Conservation (phyloP, 1,140 invertebrate species). For the Pomphorhynchus laevis region DNA sequence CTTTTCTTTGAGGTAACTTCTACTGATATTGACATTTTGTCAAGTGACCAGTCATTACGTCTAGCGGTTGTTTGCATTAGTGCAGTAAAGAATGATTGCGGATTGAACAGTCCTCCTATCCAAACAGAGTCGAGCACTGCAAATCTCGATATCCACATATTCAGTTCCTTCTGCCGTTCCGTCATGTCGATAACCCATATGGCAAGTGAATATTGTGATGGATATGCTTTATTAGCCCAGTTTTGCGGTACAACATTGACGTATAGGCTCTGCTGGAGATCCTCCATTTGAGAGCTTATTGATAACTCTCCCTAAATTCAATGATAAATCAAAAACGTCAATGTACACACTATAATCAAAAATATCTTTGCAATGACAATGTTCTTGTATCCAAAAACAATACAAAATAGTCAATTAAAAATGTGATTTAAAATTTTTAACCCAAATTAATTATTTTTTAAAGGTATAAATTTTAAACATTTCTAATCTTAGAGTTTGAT, state of each 20-base stretch:
- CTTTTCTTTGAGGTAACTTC: constrained; percentile 74
- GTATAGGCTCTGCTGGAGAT: constrained; percentile 50
- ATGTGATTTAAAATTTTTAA: no score
- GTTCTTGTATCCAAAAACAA: no score
- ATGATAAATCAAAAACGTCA: background rate
- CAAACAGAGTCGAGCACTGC: constrained; percentile 24
- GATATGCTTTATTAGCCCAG: constrained; percentile 47
- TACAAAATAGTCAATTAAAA: no score
- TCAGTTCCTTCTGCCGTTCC: background rate
- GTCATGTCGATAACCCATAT: background rate
- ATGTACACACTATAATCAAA: constrained; percentile 5
- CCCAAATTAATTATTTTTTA: no score
- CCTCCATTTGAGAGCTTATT: constrained; percentile 73
- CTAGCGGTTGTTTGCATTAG: constrained; percentile 81
- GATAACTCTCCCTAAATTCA: constrained; percentile 43
- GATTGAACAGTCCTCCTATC: constrained; percentile 76
- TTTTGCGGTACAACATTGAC: constrained; percentile 61
- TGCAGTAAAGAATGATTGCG: constrained; percentile 61
- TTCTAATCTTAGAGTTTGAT: no score
- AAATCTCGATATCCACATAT: background rate
- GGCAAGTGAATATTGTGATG: constrained; percentile 22
- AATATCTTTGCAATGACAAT: no score
- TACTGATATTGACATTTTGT: constrained; percentile 75
- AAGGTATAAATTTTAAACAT: no score
- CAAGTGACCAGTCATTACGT: constrained; percentile 53